phyloP scores from a whole-genome alignment of 2,888 invertebrate genomes.

The Alloscopus bannaensis region DNA sequence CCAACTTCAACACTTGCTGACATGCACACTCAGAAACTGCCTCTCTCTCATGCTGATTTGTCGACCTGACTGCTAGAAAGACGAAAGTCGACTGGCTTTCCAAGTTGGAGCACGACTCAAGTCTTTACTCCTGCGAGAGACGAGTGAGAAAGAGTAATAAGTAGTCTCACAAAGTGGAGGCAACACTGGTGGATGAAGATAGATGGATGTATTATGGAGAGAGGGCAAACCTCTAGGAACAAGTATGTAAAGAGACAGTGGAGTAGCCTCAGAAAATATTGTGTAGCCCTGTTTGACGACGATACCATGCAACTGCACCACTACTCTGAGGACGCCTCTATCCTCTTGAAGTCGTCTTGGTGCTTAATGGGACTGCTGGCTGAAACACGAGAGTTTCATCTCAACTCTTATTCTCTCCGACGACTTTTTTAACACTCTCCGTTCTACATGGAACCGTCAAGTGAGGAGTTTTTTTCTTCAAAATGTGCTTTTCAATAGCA shows the following conservation, averaged over 20 bases:
- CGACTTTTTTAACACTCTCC: not conserved
- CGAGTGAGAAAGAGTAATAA: no score
- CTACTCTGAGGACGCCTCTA: no score
- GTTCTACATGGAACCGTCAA: not conserved
- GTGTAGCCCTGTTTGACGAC: no score
- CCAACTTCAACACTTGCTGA: not conserved
- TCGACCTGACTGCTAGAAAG: constrained; percentile 53
- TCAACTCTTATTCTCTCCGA: constrained; percentile 3
- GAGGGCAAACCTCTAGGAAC: not conserved
- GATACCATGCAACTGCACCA: no score
- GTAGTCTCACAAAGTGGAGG: no score
- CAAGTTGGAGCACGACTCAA: constrained; percentile 32
- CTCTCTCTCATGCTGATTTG: no score
- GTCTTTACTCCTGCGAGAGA: not conserved
- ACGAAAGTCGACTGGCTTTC: constrained; percentile 56
- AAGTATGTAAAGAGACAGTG: no score
- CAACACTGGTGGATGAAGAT: constrained; percentile 20
- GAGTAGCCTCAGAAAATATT: no score
- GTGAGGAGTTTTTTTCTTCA: not conserved
- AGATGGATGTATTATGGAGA: not conserved
- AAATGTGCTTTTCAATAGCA: constrained; percentile 8
- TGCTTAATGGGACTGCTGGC: not conserved
- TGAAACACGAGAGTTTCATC: constrained; percentile 35
- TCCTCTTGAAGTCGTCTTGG: not conserved
- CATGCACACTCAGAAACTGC: not conserved